Percentiles rank a stretch among this genome's conserved stretches.
Evolutionary conservation across 2,888 invertebrate species (phyloP).

Genomic region (Eilema depressum): DNA sequence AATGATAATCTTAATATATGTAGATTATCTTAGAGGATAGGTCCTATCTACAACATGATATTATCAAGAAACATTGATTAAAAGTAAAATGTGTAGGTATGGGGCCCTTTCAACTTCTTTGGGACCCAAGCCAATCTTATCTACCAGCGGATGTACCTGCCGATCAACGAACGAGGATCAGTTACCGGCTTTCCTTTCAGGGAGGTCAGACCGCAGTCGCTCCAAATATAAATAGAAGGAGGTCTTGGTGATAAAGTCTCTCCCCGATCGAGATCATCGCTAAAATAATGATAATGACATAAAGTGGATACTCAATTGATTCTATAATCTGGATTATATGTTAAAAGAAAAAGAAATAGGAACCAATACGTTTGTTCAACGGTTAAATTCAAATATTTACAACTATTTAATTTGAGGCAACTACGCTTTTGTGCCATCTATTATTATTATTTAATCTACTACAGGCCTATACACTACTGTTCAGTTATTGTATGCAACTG

Average conservation of each 20-base stretch:
- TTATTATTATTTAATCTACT: neutral
- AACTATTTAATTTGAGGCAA: too few species aligned
- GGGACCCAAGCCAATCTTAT: neutral
- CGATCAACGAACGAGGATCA: neutral
- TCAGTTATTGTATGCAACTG: neutral
- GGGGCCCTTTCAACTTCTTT: neutral
- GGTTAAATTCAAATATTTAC: too few species aligned
- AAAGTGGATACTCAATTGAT: too few species aligned
- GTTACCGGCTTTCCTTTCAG: neutral
- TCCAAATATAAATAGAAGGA: neutral
- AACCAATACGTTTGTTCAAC: too few species aligned
- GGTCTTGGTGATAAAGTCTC: too few species aligned
- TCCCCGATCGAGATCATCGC: too few species aligned
- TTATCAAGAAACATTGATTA: neutral
- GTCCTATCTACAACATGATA: too few species aligned
- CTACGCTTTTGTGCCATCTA: too few species aligned
- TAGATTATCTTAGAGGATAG: too few species aligned
- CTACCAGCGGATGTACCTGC: neutral
- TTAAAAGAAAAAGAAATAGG: too few species aligned
- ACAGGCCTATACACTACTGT: neutral
- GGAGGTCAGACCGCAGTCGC: neutral
- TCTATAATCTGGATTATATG: too few species aligned
- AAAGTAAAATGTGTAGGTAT: neutral
- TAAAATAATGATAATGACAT: too few species aligned
- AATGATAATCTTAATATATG: neutral